These are phyloP conservation scores for Limnephilus rhombicus DNA, from an alignment of 2,888 invertebrate genomes.

Conservation along the genomic window DNA sequence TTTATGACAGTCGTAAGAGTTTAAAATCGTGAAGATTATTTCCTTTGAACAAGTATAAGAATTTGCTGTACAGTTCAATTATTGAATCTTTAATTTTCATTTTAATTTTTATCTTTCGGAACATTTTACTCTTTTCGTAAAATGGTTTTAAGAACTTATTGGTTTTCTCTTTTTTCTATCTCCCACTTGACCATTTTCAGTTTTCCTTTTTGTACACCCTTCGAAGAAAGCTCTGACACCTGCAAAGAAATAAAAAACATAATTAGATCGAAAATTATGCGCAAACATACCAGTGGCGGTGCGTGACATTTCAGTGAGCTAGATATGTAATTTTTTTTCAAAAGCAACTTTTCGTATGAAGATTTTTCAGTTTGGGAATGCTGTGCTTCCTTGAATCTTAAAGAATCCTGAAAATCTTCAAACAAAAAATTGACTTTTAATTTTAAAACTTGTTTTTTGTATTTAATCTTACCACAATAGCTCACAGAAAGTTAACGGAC, in stretches of 20 bases:
- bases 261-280: too few species aligned
- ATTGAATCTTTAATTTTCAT: conserved; percentile 46
- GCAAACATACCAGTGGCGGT: too few species aligned
- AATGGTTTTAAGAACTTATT: conserved; percentile 2
- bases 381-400: too few species aligned
- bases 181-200: neutral
- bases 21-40: neutral
- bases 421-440: too few species aligned
- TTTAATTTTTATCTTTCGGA: conserved; percentile 58
- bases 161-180: neutral
- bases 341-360: too few species aligned
- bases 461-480: too few species aligned
- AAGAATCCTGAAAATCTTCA: too few species aligned
- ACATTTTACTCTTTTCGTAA: conserved; percentile 52
- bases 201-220: neutral
- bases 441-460: too few species aligned
- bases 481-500: too few species aligned
- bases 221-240: neutral
- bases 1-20: neutral
- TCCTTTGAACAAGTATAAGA: conserved; percentile 4
- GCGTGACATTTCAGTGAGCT: too few species aligned
- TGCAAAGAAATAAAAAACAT: neutral
- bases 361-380: too few species aligned
- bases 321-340: too few species aligned
- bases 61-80: conserved; percentile 4